These are phyloP conservation scores for Parnassius mnemosyne DNA, from an alignment of 2,888 invertebrate species.

Conservation along the genomic window DNA sequence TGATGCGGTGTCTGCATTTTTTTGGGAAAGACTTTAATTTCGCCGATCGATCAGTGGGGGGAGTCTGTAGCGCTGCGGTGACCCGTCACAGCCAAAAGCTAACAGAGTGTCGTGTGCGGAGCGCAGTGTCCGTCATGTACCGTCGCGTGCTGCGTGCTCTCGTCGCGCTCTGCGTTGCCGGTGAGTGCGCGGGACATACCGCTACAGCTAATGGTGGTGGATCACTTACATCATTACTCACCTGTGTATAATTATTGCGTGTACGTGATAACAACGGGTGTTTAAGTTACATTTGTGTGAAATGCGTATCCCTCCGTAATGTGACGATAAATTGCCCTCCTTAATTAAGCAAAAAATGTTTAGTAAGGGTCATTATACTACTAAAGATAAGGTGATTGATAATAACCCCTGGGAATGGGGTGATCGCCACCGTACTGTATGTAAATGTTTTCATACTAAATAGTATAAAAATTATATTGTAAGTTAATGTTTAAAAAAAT, in stretches of 20 bases:
- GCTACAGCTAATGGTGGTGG: not conserved
- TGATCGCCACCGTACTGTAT: too few species aligned
- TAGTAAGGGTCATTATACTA: too few species aligned
- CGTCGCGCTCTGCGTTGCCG: slow-evolving; percentile 16
- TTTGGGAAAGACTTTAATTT: not conserved
- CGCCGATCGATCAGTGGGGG: not conserved
- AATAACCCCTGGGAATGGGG: too few species aligned
- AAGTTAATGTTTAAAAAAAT: too few species aligned
- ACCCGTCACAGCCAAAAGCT: not conserved
- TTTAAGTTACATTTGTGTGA: not conserved
- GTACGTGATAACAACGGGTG: not conserved
- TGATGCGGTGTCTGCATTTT: too few species aligned
- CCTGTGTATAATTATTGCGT: not conserved
- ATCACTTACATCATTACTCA: too few species aligned
- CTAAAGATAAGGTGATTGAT: too few species aligned
- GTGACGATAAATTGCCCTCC: not conserved
- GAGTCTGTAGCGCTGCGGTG: not conserved
- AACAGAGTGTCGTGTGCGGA: not conserved
- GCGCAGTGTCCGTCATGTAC: not conserved
- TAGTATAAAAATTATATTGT: too few species aligned
- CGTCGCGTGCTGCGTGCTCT: not conserved
- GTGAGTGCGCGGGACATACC: slow-evolving; percentile 3
- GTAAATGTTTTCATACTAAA: too few species aligned
- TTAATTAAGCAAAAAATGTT: too few species aligned
- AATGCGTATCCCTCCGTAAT: not conserved